A percentile compares a stretch with the other conserved stretches of the same genome.
Conservation (phyloP, 2,797 vertebrate genomes). For the Saxicola maurus region DNA sequence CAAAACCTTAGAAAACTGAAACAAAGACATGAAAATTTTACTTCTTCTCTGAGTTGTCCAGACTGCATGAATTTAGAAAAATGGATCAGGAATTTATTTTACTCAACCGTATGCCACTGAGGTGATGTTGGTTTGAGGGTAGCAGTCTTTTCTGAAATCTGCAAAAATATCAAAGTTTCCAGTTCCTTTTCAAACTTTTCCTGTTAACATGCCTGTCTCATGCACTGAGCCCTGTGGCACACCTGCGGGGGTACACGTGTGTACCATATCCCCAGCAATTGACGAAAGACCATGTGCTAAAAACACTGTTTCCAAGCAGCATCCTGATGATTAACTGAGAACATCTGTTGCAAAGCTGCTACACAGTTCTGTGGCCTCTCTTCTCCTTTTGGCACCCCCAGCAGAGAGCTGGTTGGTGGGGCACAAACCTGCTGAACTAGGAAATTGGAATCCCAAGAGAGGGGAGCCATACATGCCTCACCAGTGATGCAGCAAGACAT, state of each 20-base stretch:
- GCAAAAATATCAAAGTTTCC: not conserved
- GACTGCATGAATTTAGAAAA: not conserved
- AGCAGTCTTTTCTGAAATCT: not conserved
- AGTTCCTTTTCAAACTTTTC: not conserved
- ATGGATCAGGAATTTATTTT: not conserved
- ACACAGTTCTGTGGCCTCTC: not conserved
- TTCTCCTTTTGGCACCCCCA: not conserved
- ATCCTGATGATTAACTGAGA: not conserved
- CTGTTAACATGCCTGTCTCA: not conserved
- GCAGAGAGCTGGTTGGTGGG: not conserved
- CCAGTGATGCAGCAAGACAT: rapidly evolving
- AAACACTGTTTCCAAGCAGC: not conserved
- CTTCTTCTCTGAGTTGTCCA: not conserved
- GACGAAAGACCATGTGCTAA: not conserved
- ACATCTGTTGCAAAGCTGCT: not conserved
- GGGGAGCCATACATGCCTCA: not conserved
- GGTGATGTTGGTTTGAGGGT: not conserved
- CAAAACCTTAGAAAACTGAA: not conserved
- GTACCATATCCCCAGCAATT: rapidly evolving
- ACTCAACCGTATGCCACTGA: not conserved
- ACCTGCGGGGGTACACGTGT: rapidly evolving
- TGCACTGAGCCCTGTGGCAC: not conserved
- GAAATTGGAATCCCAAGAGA: not conserved
- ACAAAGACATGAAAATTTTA: not conserved
- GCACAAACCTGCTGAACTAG: not conserved